A percentile compares a stretch with the other conserved stretches of the same genome.
These are phyloP conservation scores for Porites lobata DNA, from an alignment of 92 coral and sea anemone species.

Conservation along the genomic window DNA sequence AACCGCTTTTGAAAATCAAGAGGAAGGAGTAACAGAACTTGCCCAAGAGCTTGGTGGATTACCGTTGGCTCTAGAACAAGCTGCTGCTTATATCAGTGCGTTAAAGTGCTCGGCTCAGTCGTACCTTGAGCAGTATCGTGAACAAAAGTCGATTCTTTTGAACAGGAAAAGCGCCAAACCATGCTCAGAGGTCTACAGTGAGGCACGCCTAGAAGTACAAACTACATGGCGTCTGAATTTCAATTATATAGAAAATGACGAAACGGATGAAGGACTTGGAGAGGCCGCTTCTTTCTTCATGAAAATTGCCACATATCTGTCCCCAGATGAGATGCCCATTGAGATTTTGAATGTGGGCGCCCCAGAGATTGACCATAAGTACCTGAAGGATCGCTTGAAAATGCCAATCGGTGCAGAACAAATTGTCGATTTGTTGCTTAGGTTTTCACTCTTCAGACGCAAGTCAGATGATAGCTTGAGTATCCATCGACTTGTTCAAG, in stretches of 20 bases:
- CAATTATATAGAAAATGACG: slow-evolving; percentile 30
- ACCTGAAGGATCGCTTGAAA: not conserved
- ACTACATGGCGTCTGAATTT: slow-evolving; percentile 72
- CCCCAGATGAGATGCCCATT: slow-evolving; percentile 43
- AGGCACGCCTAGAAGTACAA: slow-evolving; percentile 59
- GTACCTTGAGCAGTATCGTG: slow-evolving; percentile 43
- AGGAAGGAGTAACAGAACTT: slow-evolving; percentile 6
- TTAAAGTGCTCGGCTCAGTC: slow-evolving; percentile 9
- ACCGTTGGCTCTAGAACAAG: slow-evolving; percentile 76
- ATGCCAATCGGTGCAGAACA: slow-evolving; percentile 22
- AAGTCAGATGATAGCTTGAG: slow-evolving; percentile 4
- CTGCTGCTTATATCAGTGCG: slow-evolving; percentile 54
- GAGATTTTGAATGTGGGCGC: slow-evolving; percentile 26
- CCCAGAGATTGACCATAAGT: slow-evolving; percentile 21
- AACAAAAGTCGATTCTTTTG: slow-evolving; percentile 39
- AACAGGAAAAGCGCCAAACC: slow-evolving; percentile 42
- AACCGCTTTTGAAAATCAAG: not conserved
- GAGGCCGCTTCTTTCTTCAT: slow-evolving; percentile 1
- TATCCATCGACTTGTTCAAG: slow-evolving; percentile 53
- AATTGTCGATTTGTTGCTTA: slow-evolving; percentile 15
- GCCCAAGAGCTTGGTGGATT: slow-evolving; percentile 57
- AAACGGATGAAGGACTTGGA: slow-evolving; percentile 26
- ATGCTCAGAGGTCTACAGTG: slow-evolving; percentile 25
- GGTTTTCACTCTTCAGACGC: slow-evolving; percentile 37
- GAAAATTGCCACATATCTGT: slow-evolving; percentile 23